phyloP scores from a whole-genome alignment of 2,113 vertebrate species.

The Mus spicilegus region DNA sequence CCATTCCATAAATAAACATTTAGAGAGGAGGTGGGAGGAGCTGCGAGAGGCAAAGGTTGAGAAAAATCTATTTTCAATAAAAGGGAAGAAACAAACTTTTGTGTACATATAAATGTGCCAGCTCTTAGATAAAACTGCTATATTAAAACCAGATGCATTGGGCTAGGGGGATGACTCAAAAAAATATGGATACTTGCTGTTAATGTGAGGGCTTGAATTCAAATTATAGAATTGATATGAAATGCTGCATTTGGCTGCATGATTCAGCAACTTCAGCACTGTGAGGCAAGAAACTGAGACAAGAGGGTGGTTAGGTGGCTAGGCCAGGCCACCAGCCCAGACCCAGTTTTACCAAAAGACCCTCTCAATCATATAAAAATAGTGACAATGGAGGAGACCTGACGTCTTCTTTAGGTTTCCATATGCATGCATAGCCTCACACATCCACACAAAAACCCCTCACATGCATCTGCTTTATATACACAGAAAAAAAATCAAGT shows the following conservation, averaged over 20 bases:
- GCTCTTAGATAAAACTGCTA: background rate
- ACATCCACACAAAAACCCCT: too few relatives aligned
- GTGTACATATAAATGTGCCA: background rate
- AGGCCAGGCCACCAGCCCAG: background rate
- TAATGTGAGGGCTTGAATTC: background rate
- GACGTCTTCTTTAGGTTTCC: background rate
- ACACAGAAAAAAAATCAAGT: too few relatives aligned
- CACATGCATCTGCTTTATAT: too few relatives aligned
- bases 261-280: background rate
- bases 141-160: background rate
- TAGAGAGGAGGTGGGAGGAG: background rate
- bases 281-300: background rate
- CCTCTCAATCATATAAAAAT: background rate
- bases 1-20: slow-evolving; percentile 8
- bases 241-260: background rate
- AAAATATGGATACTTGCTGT: background rate
- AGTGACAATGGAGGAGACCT: background rate
- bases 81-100: background rate
- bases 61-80: background rate
- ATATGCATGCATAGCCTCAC: background rate
- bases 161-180: background rate
- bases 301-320: too few relatives aligned
- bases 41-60: background rate
- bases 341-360: background rate
- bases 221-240: background rate